phyloP scores from a whole-genome alignment of 1,140 invertebrate species.

The Heliconius hewitsoni region DNA sequence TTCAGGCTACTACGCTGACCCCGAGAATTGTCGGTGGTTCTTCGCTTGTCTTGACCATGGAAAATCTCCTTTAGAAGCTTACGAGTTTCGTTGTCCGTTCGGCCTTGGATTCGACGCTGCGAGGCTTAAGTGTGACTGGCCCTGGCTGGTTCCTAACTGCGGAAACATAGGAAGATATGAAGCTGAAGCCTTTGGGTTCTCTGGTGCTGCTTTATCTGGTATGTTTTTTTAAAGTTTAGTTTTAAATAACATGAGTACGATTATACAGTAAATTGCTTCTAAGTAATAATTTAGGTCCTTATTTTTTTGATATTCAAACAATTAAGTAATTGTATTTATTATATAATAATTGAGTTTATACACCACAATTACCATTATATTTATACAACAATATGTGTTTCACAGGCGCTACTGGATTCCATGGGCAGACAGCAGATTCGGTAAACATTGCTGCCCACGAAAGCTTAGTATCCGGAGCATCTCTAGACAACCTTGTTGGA shows the following conservation, averaged over 20 bases:
- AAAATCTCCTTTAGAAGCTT: conserved; percentile 85
- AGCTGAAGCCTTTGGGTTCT: conserved; percentile 72
- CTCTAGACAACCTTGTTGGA: conserved; percentile 73
- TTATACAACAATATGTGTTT: conserved; percentile 9
- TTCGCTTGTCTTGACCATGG: conserved; percentile 91
- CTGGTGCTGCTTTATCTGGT: conserved; percentile 70
- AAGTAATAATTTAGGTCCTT: too few relatives aligned
- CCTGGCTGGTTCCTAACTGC: conserved; percentile 88
- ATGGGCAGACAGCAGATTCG: conserved; percentile 74
- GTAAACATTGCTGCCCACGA: conserved; percentile 78
- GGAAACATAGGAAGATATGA: conserved; percentile 79
- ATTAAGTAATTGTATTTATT: too few relatives aligned
- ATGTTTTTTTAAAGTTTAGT: conserved; percentile 19
- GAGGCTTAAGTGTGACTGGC: conserved; percentile 89
- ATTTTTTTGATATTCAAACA: too few relatives aligned
- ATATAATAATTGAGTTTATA: too few relatives aligned
- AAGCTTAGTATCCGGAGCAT: conserved; percentile 72
- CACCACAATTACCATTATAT: too few relatives aligned
- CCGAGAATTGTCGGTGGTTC: conserved; percentile 92
- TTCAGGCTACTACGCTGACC: conserved; percentile 89
- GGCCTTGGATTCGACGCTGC: conserved; percentile 90
- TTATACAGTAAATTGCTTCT: not conserved
- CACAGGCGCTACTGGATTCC: conserved; percentile 73
- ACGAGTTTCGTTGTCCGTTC: conserved; percentile 92
- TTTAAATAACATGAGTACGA: not conserved